Base-by-base conservation (phyloP, 2,113 vertebrate genomes). In the Chionomys nivalis region DNA sequence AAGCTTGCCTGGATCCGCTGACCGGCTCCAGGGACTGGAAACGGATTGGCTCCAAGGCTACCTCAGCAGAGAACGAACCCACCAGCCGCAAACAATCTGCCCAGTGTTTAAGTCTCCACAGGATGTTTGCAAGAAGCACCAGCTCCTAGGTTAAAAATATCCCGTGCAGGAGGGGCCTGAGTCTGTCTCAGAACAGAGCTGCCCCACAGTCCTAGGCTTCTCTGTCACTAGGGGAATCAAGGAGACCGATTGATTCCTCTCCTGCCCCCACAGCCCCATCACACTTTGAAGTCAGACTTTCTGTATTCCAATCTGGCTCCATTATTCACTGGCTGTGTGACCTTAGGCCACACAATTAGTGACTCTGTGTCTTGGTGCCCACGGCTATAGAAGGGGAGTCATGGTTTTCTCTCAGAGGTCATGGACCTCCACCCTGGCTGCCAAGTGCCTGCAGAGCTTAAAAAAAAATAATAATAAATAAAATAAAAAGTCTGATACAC, bases 101-200 rank as follows among this genome's bases (percentile, higher is more conserved):
- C 73, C 78, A 94, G 94, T 96, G 87, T 96, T 70, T 77, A 42
- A 89, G 65, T 79, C 82, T 49, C 82, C 58, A n/a, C 77, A 91
- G 94, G 55, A 78, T 94, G 93, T 96, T 94, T 95, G 87, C 52
- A 93, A 94, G 94, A 94, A 89, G 68, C 87, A 42, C 65, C 70
- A 72, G 78, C 58, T 90, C 91, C 42, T 82, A 28, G 49, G 72
- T 92, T 95, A 93, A 94, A 97, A 96, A 94, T 92, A 96, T 72
- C 70, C 70, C 76, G 2, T 58, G 94, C 92, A 72, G 0, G 0
- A 90, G 83, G 90, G 94, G 63, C 87, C 85, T 4, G 70, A 72
- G 52, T 77, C 92, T 93, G 36, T 76, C 82, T 93, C 68, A 85
- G 94, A 95, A 88, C 83, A 91, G 47, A 96, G 72, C 95, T 73